phyloP scores from a whole-genome alignment of 2,797 vertebrate species.

The Oryzias dopingdopingensis region DNA sequence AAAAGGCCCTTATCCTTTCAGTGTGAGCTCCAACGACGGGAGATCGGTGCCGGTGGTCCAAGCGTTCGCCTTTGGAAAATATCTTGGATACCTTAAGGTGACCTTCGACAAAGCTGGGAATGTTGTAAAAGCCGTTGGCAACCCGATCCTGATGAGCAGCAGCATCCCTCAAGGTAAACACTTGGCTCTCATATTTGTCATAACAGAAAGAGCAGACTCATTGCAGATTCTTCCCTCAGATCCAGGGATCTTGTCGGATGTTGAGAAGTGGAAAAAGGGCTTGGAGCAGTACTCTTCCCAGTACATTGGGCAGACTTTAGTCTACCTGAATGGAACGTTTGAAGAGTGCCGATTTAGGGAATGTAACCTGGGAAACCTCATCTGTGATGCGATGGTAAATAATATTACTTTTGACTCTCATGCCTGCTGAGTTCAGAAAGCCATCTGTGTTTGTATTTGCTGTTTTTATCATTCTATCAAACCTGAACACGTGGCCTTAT shows the following conservation, averaged over 20 bases:
- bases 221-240: slow-evolving; percentile 63
- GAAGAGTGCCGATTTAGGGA: slow-evolving; percentile 85
- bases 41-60: slow-evolving; percentile 88
- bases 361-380: slow-evolving; percentile 92
- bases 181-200: no score
- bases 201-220: no score
- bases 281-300: slow-evolving; percentile 78
- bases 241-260: slow-evolving; percentile 75
- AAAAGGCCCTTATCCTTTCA: slow-evolving; percentile 82
- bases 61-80: slow-evolving; percentile 91
- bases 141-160: slow-evolving; percentile 87
- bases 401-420: not conserved
- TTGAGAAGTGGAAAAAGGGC: slow-evolving; percentile 77
- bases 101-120: slow-evolving; percentile 84
- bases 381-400: slow-evolving; percentile 89
- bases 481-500: no score
- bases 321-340: slow-evolving; percentile 86
- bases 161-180: slow-evolving; percentile 81
- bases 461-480: no score
- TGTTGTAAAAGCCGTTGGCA: slow-evolving; percentile 80
- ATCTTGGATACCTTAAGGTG: slow-evolving; percentile 86
- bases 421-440: not conserved
- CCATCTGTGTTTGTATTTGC: no score
- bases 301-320: slow-evolving; percentile 83
- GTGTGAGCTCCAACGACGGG: slow-evolving; percentile 81